A percentile compares a stretch with the other conserved stretches of the same genome.
Conservation (phyloP, 2,113 vertebrate genomes). For the Daboia siamensis region DNA sequence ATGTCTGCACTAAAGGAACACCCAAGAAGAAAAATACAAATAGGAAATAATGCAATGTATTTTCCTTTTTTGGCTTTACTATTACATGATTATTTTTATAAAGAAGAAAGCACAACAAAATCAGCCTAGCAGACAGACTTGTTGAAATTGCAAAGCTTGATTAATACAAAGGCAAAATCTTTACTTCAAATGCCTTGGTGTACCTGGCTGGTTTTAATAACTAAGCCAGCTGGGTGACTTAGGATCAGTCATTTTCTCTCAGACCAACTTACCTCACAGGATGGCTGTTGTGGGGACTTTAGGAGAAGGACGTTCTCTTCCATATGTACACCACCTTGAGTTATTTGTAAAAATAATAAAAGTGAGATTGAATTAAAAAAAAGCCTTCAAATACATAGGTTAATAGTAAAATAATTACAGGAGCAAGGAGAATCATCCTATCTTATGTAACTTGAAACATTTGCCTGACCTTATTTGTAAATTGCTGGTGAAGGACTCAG, state of each 20-base stretch:
- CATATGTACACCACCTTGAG: not conserved
- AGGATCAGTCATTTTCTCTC: not conserved
- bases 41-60: not conserved
- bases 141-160: not conserved
- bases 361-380: not conserved
- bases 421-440: not conserved
- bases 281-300: not conserved
- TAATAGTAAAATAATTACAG: not conserved
- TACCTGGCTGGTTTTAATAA: not conserved
- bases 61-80: not conserved
- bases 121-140: not conserved
- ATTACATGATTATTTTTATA: not conserved
- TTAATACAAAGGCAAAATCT: not conserved
- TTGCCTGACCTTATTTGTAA: not conserved
- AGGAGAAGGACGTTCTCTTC: not conserved
- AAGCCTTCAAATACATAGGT: not conserved
- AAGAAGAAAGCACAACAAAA: not conserved
- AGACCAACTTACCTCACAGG: too few relatives aligned
- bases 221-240: not conserved
- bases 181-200: not conserved
- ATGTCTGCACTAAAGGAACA: not conserved
- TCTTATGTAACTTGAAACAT: not conserved
- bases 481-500: not conserved
- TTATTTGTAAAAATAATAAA: not conserved
- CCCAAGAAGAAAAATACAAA: not conserved